phyloP scores from a whole-genome alignment of 2,888 invertebrate genomes.

The Rhamnusium bicolor region DNA sequence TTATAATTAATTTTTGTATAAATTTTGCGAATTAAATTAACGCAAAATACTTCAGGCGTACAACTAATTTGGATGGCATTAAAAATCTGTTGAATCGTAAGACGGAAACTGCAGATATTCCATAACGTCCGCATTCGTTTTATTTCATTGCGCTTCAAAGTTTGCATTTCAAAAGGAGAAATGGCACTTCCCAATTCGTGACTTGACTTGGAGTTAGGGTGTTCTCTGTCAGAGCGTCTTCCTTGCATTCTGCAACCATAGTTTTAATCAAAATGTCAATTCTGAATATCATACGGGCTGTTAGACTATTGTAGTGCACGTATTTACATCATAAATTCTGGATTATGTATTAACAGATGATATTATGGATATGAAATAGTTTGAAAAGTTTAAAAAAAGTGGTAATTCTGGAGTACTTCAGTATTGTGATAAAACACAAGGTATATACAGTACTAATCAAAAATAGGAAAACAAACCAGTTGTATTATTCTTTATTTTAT shows the following conservation, averaged over 20 bases:
- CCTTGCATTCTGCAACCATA: constrained; percentile 23
- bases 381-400: no score
- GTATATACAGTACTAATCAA: no score
- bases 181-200: constrained; percentile 27
- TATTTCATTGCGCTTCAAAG: constrained; percentile 20
- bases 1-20: neutral
- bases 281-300: constrained; percentile 3
- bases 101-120: constrained; percentile 25
- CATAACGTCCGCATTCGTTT: constrained; percentile 28
- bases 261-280: constrained; percentile 30
- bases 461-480: no score
- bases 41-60: neutral
- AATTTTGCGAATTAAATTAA: neutral
- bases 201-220: constrained; percentile 21
- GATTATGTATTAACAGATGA: no score
- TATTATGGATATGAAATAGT: no score
- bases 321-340: neutral
- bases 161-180: constrained; percentile 35
- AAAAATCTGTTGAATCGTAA: constrained; percentile 26
- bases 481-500: no score
- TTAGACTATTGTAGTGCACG: neutral
- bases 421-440: no score
- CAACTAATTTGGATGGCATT: neutral
- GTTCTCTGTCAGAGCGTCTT: neutral
- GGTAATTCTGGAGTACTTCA: no score